phyloP scores from a whole-genome alignment of 2,888 invertebrate species.

The Allacma fusca region DNA sequence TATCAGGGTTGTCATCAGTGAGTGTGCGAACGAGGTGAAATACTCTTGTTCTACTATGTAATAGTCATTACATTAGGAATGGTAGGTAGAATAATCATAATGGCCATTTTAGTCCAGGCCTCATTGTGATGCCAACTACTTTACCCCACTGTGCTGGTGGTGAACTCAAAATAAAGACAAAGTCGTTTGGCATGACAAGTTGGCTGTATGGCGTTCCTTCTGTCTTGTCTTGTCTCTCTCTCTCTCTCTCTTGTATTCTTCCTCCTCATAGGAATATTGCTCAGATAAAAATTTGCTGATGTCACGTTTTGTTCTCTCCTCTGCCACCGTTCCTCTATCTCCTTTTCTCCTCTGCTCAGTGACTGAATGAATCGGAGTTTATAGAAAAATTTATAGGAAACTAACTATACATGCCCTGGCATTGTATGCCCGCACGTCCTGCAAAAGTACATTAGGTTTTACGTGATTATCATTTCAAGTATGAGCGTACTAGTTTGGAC shows the following conservation, averaged over 20 bases:
- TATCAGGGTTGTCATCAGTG: constrained; percentile 30
- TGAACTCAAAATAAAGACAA: constrained; percentile 43
- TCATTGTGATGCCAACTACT: constrained; percentile 9
- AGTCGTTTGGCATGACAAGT: constrained; percentile 43
- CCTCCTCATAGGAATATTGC: constrained; percentile 1
- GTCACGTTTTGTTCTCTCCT: constrained; percentile 52
- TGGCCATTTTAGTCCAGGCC: constrained; percentile 35
- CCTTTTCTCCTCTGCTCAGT: constrained; percentile 2
- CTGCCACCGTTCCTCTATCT: constrained; percentile 1
- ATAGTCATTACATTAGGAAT: constrained; percentile 31
- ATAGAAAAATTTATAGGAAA: not conserved
- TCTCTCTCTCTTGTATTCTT: not conserved
- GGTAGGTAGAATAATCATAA: constrained; percentile 36
- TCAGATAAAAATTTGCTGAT: constrained; percentile 56
- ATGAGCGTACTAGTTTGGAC: not conserved
- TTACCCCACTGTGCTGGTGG: constrained; percentile 25
- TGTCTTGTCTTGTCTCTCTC: not conserved
- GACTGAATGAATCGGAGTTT: constrained; percentile 40
- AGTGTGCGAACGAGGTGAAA: constrained; percentile 19
- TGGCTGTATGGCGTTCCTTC: not conserved
- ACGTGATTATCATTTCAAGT: constrained; percentile 16
- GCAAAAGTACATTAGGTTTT: not conserved
- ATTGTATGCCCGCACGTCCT: too few species aligned
- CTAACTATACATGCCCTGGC: too few species aligned
- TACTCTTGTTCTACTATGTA: not conserved